These are phyloP conservation scores for Climacteris rufus DNA, from an alignment of 2,113 vertebrate genomes.

Conservation along the genomic window DNA sequence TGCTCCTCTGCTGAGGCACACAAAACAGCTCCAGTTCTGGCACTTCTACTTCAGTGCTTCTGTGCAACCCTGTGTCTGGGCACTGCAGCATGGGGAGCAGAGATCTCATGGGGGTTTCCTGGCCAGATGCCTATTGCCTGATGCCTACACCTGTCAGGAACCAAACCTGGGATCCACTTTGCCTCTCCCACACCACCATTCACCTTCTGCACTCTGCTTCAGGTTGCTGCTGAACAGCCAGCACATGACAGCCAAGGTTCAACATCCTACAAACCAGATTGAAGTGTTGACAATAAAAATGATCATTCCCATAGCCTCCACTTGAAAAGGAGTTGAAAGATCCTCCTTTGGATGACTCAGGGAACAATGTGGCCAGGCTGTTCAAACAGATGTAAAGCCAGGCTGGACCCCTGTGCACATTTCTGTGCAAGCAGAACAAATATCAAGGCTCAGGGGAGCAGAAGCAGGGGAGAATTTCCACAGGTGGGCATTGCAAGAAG, in stretches of 20 bases:
- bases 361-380: neutral
- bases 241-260: accelerated
- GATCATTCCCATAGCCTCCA: neutral
- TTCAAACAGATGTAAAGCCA: neutral
- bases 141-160: neutral
- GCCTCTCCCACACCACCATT: neutral
- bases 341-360: neutral
- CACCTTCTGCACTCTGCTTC: neutral
- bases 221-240: neutral
- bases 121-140: neutral
- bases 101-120: neutral
- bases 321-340: neutral
- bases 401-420: neutral
- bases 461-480: neutral
- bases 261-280: neutral
- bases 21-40: neutral
- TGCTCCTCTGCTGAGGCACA: neutral
- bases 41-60: neutral
- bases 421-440: neutral
- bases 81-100: neutral
- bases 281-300: neutral
- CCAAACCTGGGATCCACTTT: neutral
- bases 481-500: neutral
- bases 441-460: neutral
- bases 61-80: neutral